Evolutionary conservation across 2,888 invertebrate species (phyloP).

Genomic region (Leucoma salicis): DNA sequence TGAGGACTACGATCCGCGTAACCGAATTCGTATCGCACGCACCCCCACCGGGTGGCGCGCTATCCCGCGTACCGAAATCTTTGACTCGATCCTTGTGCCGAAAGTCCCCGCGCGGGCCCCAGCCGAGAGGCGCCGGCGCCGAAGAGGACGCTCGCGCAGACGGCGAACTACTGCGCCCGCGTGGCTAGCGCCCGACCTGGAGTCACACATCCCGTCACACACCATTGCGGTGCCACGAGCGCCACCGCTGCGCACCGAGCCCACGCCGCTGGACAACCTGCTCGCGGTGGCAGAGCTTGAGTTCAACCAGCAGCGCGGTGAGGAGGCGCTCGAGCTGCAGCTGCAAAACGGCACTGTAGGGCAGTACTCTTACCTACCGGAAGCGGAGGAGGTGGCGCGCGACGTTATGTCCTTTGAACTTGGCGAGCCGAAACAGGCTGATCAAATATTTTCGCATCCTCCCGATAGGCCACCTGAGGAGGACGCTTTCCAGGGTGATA

Average conservation of each 20-base stretch:
- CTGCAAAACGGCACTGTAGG: slow-evolving; percentile 40
- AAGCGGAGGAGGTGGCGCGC: slow-evolving; percentile 57
- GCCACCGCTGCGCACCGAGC: slow-evolving; percentile 53
- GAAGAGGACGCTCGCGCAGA: slow-evolving; percentile 38
- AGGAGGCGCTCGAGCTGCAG: slow-evolving; percentile 55
- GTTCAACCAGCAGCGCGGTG: slow-evolving; percentile 81
- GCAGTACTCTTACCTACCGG: slow-evolving; percentile 57
- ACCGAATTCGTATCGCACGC: slow-evolving; percentile 91
- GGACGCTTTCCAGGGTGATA: slow-evolving; percentile 53
- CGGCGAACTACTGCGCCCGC: slow-evolving; percentile 41
- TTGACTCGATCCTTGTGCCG: slow-evolving; percentile 70
- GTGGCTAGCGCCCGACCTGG: slow-evolving; percentile 79
- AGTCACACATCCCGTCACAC: slow-evolving; percentile 84
- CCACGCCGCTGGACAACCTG: slow-evolving; percentile 83
- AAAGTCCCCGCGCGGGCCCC: slow-evolving; percentile 44
- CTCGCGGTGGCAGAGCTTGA: slow-evolving; percentile 85
- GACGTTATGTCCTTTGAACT: slow-evolving; percentile 73
- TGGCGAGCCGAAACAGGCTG: slow-evolving; percentile 55
- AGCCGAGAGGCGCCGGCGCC: slow-evolving; percentile 40
- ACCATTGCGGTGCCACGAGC: slow-evolving; percentile 79
- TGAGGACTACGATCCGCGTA: slow-evolving; percentile 93
- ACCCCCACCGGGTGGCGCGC: slow-evolving; percentile 92
- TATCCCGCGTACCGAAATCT: slow-evolving; percentile 88
- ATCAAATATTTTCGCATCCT: slow-evolving; percentile 59
- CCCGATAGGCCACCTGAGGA: slow-evolving; percentile 49